These are phyloP conservation scores for Thereva nobilitata DNA, from an alignment of 2,888 invertebrate genomes.

Conservation along the genomic window DNA sequence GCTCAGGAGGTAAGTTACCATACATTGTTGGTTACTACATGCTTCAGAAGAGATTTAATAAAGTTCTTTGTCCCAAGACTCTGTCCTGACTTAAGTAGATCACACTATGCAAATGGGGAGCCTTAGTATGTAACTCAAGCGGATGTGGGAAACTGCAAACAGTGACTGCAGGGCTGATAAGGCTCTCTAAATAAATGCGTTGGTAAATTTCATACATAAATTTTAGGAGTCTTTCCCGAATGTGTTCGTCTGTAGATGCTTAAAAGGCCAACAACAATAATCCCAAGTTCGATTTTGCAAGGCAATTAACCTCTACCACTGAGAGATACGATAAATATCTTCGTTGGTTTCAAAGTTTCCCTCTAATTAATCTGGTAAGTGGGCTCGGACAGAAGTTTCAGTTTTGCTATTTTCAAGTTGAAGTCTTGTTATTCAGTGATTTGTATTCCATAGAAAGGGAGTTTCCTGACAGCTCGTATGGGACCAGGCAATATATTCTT, in stretches of 20 bases:
- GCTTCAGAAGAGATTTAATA: constrained; percentile 13
- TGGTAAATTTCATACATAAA: constrained; percentile 11
- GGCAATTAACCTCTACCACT: too few relatives aligned
- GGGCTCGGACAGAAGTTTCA: too few relatives aligned
- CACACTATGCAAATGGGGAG: constrained; percentile 7
- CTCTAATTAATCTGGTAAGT: too few relatives aligned
- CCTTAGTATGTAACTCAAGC: constrained; percentile 7
- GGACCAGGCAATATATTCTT: too few relatives aligned
- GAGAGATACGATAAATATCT: too few relatives aligned
- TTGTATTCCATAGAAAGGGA: too few relatives aligned
- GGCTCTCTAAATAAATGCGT: not conserved
- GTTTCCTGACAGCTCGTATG: too few relatives aligned
- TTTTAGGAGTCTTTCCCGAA: not conserved
- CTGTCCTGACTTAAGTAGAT: constrained; percentile 13
- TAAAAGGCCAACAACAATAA: too few relatives aligned
- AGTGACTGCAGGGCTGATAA: not conserved
- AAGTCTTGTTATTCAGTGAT: too few relatives aligned
- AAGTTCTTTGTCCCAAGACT: constrained; percentile 9
- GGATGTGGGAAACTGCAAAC: constrained; percentile 5
- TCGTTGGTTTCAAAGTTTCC: too few relatives aligned
- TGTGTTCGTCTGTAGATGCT: not conserved
- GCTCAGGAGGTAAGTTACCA: constrained; percentile 13
- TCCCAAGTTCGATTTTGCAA: too few relatives aligned
- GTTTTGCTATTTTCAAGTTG: too few relatives aligned
- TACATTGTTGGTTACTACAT: not conserved